Evolutionary conservation across 2,888 invertebrate genomes (phyloP).

Genomic region (Drosophila kambysellisi): DNA sequence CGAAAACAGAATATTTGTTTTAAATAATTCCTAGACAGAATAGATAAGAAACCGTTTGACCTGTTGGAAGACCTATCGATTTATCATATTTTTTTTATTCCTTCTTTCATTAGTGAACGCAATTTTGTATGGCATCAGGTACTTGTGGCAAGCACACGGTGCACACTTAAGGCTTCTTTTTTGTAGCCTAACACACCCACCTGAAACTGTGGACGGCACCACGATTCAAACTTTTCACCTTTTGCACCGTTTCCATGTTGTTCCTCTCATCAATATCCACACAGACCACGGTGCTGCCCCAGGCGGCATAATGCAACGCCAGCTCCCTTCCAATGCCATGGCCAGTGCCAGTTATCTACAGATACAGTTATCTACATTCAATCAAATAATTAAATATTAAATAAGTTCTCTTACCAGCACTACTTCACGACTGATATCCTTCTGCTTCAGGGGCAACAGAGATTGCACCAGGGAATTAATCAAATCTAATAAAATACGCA

Average conservation of each 20-base stretch:
- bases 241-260: constrained; percentile 89
- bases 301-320: constrained; percentile 89
- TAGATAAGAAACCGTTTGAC: background rate
- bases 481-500: constrained; percentile 73
- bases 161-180: background rate
- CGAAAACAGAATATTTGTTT: background rate
- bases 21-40: background rate
- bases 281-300: constrained; percentile 90
- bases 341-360: constrained; percentile 93
- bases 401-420: constrained; percentile 88
- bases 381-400: background rate
- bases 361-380: background rate
- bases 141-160: background rate
- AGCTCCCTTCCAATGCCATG: constrained; percentile 94
- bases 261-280: constrained; percentile 91
- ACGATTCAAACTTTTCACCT: constrained; percentile 85
- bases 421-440: constrained; percentile 91
- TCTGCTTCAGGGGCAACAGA: constrained; percentile 85
- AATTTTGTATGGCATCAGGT: background rate
- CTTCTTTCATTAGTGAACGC: background rate
- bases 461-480: constrained; percentile 55
- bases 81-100: background rate
- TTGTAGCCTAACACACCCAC: constrained; percentile 74
- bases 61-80: no score
- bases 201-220: constrained; percentile 85